Evolutionary conservation across 2,113 vertebrate species (phyloP), one percentile per base, ranked within the genome.

Genomic region (Sisor rabdophorus): DNA sequence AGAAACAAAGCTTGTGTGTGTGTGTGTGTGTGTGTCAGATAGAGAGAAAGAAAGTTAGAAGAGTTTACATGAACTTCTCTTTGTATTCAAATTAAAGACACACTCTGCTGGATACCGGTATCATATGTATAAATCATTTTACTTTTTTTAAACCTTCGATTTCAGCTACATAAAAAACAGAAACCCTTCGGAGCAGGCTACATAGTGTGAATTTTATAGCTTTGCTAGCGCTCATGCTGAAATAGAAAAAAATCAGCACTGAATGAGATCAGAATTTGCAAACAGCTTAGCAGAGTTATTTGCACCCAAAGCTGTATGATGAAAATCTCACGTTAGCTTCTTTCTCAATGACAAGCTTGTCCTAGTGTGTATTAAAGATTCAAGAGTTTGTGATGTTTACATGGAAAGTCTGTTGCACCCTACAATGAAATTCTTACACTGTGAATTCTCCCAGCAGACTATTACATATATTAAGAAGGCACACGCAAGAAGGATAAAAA

Each of bases 251-350:
- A 52, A 77, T 52, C 64, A 76, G 48, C 59, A 73, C 59, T 64
- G 67, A 76, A 79, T 77, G 72, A 55, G 77, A 82, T 52, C 65
- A 76, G 81, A 80, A 71, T 83, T 80, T 76, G 76, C 78, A 77
- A 77, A 78, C 81, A 71, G 59, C 73, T 74, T 48, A 26, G 56
- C 55, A 32, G 26, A 56, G 73, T 63, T 71, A 76, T 82, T 76
- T 79, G 76, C 53, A 68, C 65, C 67, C 76, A 79, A 30, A 75
- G 67, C 59, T 78, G 72, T 68, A 17, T 76, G 80, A 82, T 79
- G 53, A 50, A 76, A 73, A 79, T 79, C 77, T 82, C 77, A 68
- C 54, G 77, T 74, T 77, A 73, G 81, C 73, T 82, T 72, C 69
- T 79, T 77, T 79, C 73, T 28, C 61, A 69, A 26, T 64, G 32